A percentile compares a stretch with the other conserved stretches of the same genome.
These are phyloP conservation scores for Platichthys stellatus DNA, from an alignment of 2,113 vertebrate genomes.

Conservation along the genomic window DNA sequence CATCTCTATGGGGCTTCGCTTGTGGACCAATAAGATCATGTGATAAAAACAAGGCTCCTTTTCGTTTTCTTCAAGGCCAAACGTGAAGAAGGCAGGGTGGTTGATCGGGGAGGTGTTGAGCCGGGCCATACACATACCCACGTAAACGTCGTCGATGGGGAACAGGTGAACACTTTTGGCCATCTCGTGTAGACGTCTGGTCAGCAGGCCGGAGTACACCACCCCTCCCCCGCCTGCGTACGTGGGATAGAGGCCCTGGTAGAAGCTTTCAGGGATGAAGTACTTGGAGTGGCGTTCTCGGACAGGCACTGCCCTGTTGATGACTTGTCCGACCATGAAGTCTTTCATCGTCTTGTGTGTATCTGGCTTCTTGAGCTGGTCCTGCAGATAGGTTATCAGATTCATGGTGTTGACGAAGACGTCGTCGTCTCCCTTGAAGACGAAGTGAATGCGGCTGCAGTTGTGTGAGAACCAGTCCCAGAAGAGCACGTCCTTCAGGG, in stretches of 20 bases:
- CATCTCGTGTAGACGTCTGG: conserved; percentile 62
- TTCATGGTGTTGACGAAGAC: conserved; percentile 78
- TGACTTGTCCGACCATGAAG: conserved; percentile 80
- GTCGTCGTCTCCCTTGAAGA: conserved; percentile 85
- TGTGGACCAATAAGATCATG: conserved; percentile 78
- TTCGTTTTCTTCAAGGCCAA: conserved; percentile 70
- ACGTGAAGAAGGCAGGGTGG: conserved; percentile 80
- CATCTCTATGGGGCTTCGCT: conserved; percentile 68
- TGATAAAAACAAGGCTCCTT: conserved; percentile 69
- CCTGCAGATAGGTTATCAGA: conserved; percentile 70
- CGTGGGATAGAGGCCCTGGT: conserved; percentile 75
- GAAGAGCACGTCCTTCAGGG: conserved; percentile 83
- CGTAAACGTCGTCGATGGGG: conserved; percentile 83
- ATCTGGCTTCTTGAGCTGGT: conserved; percentile 31
- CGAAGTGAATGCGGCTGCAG: conserved; percentile 63
- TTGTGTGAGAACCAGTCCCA: conserved; percentile 76
- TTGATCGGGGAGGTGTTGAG: conserved; percentile 64
- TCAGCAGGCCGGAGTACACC: conserved; percentile 77
- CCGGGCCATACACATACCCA: conserved; percentile 82
- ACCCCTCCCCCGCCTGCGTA: conserved; percentile 82
- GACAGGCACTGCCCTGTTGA: conserved; percentile 50
- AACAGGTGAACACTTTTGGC: conserved; percentile 77
- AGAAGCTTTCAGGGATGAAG: conserved; percentile 80
- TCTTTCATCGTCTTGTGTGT: conserved; percentile 3
- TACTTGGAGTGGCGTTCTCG: conserved; percentile 70